Evolutionary conservation across 2,113 vertebrate genomes (phyloP), one percentile per base, ranked within the genome.

Genomic region (Poecilia latipinna): DNA sequence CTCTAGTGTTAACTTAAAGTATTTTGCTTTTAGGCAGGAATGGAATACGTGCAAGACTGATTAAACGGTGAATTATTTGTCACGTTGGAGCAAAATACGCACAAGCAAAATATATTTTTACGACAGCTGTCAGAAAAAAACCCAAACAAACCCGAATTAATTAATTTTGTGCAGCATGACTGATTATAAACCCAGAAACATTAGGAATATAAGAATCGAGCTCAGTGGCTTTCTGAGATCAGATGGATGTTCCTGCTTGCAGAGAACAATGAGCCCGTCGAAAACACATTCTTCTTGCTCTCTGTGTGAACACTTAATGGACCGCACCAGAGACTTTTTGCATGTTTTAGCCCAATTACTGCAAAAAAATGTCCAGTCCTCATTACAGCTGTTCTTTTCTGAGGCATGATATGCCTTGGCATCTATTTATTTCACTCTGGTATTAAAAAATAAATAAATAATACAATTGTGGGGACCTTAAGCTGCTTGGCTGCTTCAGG

Each of bases 331-430:
- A 73, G 57, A 81, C 72, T 75, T 44, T 63, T n/a, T 66, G 64
- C 70, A 82, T 86, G 51, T 79, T 85, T 88, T 82, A 82, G 63
- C 70, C 79, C 85, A 92, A 86, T 90, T 90, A 88, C 70, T 26
- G 70, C 71, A 65, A 68, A 70, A 69, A 69, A 72, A 73, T 67
- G 65, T 66, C 70, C 71, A 75, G 73, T 64, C 54, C 77, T 84
- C 80, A 83, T 89, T 86, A 82, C 65, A 12, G 68, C 83, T 87
- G 88, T 91, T 86, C 88, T 90, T 92, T 91, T 65, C 81, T 62
- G 3, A 68, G 68, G 42, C 71, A 62, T 76, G 67, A 29, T 70
- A 62, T 11, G 8, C 65, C 65, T 61, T 37, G 22, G 44, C 75
- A 70, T 85, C 82, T 65, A 89, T 84, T 84, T 61, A 72, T 81